Evolutionary conservation across 2,888 invertebrate genomes (phyloP).

Genomic region (Drosophila kuntzei): DNA sequence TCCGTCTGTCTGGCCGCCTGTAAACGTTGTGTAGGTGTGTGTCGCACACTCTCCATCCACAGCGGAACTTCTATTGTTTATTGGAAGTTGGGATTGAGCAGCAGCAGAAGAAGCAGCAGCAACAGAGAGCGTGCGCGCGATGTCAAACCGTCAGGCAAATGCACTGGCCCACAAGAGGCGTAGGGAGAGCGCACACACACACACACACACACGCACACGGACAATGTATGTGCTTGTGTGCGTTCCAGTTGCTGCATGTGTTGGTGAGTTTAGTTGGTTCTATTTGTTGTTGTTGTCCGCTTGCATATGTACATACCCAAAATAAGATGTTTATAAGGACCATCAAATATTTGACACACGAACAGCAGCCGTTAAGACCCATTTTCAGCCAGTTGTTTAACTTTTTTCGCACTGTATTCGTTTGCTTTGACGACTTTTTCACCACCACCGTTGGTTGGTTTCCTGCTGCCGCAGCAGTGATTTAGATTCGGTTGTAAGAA

Average conservation of each 20-base stretch:
- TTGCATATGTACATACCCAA: constrained; percentile 81
- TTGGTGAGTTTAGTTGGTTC: constrained; percentile 41
- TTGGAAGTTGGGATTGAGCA: constrained; percentile 55
- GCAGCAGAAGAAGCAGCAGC: constrained; percentile 23
- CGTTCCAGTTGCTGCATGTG: constrained; percentile 62
- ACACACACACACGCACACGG: constrained; percentile 23
- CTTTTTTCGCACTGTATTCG: constrained; percentile 35
- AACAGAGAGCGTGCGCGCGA: constrained; percentile 66
- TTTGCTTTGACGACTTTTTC: constrained; percentile 30
- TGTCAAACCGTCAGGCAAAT: constrained; percentile 29
- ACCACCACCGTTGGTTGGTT: constrained; percentile 47
- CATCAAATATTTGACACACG: constrained; percentile 85
- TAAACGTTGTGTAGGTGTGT: constrained; percentile 33
- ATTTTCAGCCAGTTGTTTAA: constrained; percentile 66
- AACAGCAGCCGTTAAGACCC: constrained; percentile 85
- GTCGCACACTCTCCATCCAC: constrained; percentile 48
- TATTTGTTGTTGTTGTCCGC: constrained; percentile 30
- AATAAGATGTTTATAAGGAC: constrained; percentile 85
- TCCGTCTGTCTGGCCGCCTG: constrained; percentile 14
- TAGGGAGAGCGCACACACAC: constrained; percentile 54
- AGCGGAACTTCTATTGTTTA: constrained; percentile 70
- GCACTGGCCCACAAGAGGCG: constrained; percentile 42
- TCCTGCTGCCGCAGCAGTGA: constrained; percentile 53
- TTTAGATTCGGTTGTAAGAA: constrained; percentile 33
- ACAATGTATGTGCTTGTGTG: constrained; percentile 35